Evolutionary conservation across 2,888 invertebrate genomes (phyloP).

Genomic region (Agonopterix alstromeriana): DNA sequence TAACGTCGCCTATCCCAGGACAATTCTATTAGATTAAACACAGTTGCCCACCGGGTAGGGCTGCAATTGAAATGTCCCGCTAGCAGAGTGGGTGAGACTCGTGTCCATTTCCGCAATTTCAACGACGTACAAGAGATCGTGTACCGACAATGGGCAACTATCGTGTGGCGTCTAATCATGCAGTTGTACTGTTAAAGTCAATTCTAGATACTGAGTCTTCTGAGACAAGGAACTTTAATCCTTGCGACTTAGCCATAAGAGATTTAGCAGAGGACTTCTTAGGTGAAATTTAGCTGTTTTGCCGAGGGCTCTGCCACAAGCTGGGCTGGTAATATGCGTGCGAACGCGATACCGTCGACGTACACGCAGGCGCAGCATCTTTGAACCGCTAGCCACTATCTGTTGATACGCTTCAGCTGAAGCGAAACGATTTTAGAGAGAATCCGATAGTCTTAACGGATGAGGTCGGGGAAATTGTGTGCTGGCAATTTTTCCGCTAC

Average conservation of each 20-base stretch:
- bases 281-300: conserved; percentile 23
- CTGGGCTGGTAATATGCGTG: conserved; percentile 67
- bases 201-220: too few relatives aligned
- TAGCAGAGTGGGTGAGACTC: conserved; percentile 62
- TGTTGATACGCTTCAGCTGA: conserved; percentile 25
- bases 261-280: too few relatives aligned
- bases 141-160: conserved; percentile 71
- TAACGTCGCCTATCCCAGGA: conserved; percentile 18
- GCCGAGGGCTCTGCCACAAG: conserved; percentile 35
- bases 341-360: conserved; percentile 68
- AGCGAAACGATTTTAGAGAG: conserved; percentile 8
- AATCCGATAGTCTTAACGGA: not conserved
- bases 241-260: too few relatives aligned
- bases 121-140: conserved; percentile 68
- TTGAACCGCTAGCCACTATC: conserved; percentile 28
- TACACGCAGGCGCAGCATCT: conserved; percentile 27
- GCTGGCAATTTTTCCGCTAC: too few relatives aligned
- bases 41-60: conserved; percentile 47
- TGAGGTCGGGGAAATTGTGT: too few relatives aligned
- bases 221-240: too few relatives aligned
- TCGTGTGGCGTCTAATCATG: conserved; percentile 75
- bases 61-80: conserved; percentile 73
- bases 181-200: conserved; percentile 62
- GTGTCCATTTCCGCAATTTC: conserved; percentile 74
- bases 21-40: conserved; percentile 44